Evolutionary conservation across 2,797 vertebrate species (phyloP), one percentile per base, ranked within the genome.

Genomic region (Podarcis siculus): DNA sequence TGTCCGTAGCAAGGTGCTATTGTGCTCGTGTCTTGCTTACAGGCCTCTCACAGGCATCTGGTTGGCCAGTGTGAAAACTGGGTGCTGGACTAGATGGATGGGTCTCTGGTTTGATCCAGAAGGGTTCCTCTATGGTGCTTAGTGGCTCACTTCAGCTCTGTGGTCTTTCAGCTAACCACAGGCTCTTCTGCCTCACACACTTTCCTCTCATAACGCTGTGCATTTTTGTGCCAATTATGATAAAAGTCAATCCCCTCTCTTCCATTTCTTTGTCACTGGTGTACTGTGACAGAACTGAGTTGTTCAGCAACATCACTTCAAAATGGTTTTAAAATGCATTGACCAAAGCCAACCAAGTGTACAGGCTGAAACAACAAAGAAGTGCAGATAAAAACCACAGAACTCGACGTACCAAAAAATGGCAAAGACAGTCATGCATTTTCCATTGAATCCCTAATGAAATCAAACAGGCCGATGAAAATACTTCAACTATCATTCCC

Each of bases 351-450:
- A 90, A 88, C 0, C 72, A 77, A 49, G n/a, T 21, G 0, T 73
- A 87, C 87, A 32, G 79, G 72, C 76, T 87, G n/a, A 30, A 83
- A 77, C 32, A 83, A 49, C 15, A 8, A 75, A 64, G 82, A 89
- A 72, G 39, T 42, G 25, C 39, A 73, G 61, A 77, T 66, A 23
- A 75, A 58, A 21, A 71, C 75, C 49, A 4, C 1, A 89, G 79
- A 79, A 45, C 82, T 42, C 76, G 80, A 75, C 49, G 30, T 76
- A 58, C n/a, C 71, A 76, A 49, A 55, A 85, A 90, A 45, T 3
- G 12, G 71, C 37, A 79, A 23, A 83, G 78, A 23, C 72, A 67
- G 58, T 0, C 0, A 90, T 78, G 79, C 39, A 82, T 82, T 78
- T 89, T 61, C 75, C 79, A 89, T 76, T n/a, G 23, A 86, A 9